phyloP scores from a whole-genome alignment of 2,113 vertebrate genomes.

The Raja brachyura region DNA sequence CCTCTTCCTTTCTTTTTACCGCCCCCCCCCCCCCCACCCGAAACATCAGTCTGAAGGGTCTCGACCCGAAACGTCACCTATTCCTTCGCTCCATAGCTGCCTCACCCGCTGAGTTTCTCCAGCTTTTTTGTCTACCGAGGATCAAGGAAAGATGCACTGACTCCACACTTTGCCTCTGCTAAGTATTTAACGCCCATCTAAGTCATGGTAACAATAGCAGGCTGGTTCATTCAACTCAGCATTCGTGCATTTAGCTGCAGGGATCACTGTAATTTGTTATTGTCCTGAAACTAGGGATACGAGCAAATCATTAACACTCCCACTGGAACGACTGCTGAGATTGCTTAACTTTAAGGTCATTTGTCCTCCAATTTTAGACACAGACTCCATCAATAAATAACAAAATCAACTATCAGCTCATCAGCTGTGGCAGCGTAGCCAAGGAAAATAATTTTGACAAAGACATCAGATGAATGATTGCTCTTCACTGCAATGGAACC shows the following conservation, averaged over 20 bases:
- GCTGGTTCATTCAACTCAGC: background rate
- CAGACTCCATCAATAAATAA: background rate
- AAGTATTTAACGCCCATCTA: background rate
- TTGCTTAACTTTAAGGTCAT: background rate
- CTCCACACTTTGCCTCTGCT: background rate
- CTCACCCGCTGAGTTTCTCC: no score
- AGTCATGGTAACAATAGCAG: background rate
- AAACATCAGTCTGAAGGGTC: no score
- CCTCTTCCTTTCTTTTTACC: no score
- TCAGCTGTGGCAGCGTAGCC: background rate
- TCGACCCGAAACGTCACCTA: no score
- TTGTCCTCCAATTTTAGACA: background rate
- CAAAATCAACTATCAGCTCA: background rate
- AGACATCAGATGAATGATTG: background rate
- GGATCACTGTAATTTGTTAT: background rate
- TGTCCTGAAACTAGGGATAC: background rate
- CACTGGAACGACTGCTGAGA: background rate
- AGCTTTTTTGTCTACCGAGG: no score
- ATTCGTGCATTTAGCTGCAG: background rate
- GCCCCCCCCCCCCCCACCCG: no score
- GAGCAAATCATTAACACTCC: background rate
- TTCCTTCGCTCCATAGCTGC: no score
- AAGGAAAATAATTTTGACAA: background rate
- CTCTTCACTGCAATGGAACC: background rate
- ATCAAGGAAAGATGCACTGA: background rate